These are phyloP conservation scores for Scaptomyza tumidula DNA, from an alignment of 2,888 invertebrate genomes.

Conservation along the genomic window DNA sequence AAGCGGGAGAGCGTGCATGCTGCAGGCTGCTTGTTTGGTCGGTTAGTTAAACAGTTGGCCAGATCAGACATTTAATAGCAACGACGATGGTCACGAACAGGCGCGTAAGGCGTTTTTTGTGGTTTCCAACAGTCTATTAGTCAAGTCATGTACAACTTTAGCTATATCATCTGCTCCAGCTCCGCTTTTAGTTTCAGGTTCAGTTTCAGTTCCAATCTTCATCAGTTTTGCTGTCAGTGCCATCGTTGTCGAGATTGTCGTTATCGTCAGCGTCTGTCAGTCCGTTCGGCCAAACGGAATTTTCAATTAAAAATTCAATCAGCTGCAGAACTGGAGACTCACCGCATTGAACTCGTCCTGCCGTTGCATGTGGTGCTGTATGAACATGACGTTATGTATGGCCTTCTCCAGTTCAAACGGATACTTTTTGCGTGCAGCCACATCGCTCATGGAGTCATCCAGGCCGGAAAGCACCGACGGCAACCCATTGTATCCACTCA, in stretches of 20 bases:
- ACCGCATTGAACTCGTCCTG: conserved; percentile 98
- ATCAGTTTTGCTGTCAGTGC: conserved; percentile 21
- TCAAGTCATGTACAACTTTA: conserved; percentile 21
- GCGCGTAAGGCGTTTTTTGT: conserved; percentile 60
- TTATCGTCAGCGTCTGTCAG: conserved; percentile 17
- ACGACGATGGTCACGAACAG: conserved; percentile 13
- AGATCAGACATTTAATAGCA: conserved; percentile 45
- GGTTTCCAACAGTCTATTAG: conserved; percentile 49
- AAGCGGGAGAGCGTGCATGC: conserved; percentile 8
- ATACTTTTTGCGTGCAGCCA: conserved; percentile 92
- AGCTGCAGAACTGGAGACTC: conserved; percentile 82
- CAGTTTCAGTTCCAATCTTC: not conserved
- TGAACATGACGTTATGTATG: conserved; percentile 97
- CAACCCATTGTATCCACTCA: conserved; percentile 91
- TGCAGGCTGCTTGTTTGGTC: not conserved
- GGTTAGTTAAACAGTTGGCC: conserved; percentile 31
- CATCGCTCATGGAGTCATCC: conserved; percentile 92
- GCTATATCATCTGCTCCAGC: not conserved
- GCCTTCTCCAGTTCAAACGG: conserved; percentile 97
- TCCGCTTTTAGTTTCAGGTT: not conserved
- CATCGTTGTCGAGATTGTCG: conserved; percentile 22
- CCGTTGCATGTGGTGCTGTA: conserved; percentile 96
- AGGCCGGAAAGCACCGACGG: conserved; percentile 93
- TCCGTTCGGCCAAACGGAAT: conserved; percentile 63
- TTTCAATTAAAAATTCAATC: conserved; percentile 82